Evolutionary conservation across 2,888 invertebrate genomes (phyloP).

Genomic region (Odontocerum albicorne): DNA sequence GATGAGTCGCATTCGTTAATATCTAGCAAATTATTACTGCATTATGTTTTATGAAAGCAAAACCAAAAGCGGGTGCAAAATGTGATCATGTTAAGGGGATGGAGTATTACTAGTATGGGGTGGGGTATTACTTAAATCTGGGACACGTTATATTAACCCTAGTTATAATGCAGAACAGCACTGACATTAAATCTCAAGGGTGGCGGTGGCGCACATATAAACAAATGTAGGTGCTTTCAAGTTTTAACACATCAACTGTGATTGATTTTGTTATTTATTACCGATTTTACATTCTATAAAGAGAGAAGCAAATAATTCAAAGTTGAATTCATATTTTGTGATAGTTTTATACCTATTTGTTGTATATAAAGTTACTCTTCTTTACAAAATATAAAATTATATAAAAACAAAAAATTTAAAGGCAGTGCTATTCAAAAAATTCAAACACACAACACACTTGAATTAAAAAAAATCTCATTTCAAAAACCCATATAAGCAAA

Average conservation of each 20-base stretch:
- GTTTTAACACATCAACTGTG: too few species aligned
- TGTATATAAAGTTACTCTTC: too few species aligned
- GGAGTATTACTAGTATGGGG: slow-evolving; percentile 13
- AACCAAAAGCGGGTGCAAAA: slow-evolving; percentile 33
- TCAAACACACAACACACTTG: slow-evolving; percentile 14
- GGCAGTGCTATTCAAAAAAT: slow-evolving; percentile 8
- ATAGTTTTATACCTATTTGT: too few species aligned
- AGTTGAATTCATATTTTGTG: too few species aligned
- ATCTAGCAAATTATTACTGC: slow-evolving; percentile 53
- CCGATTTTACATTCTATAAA: too few species aligned
- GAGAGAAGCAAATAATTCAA: too few species aligned
- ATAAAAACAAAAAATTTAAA: too few species aligned
- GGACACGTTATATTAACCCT: slow-evolving; percentile 12
- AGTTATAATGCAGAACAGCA: slow-evolving; percentile 7
- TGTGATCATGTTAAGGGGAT: slow-evolving; percentile 19
- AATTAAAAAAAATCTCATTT: slow-evolving; percentile 21
- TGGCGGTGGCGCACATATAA: too few species aligned
- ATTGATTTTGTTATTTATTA: too few species aligned
- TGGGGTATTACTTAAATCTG: slow-evolving; percentile 14
- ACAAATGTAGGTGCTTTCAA: too few species aligned
- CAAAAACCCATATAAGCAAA: slow-evolving; percentile 16
- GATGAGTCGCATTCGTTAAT: slow-evolving; percentile 69
- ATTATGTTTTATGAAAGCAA: slow-evolving; percentile 36
- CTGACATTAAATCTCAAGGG: slow-evolving; percentile 3
- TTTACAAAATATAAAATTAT: too few species aligned